A percentile compares a stretch with the other conserved stretches of the same genome.
Evolutionary conservation across 2,888 invertebrate species (phyloP).

Genomic region (Himalopsyche tibetana): DNA sequence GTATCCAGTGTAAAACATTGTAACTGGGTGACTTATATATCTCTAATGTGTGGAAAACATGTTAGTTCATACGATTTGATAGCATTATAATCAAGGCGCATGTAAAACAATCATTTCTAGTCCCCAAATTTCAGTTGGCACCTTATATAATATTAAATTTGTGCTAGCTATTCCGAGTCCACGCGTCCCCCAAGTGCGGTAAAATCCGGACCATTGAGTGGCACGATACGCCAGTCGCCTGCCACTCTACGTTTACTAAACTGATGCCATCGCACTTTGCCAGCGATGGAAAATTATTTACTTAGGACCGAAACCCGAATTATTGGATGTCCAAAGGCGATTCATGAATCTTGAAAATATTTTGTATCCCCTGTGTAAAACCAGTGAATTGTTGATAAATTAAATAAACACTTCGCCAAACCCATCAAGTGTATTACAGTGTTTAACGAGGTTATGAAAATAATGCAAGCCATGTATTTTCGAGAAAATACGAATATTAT

Average conservation of each 20-base stretch:
- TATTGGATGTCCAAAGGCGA: background rate
- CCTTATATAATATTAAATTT: slow-evolving; percentile 14
- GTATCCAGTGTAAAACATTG: background rate
- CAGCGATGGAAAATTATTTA: background rate
- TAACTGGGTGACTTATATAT: background rate
- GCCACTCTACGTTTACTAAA: background rate
- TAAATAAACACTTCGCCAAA: too few relatives aligned
- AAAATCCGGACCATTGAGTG: slow-evolving; percentile 22
- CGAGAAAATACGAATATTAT: too few relatives aligned
- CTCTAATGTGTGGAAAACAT: background rate
- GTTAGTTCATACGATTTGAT: background rate
- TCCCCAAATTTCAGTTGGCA: slow-evolving; percentile 4
- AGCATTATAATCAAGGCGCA: background rate
- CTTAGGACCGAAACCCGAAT: background rate
- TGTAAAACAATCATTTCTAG: slow-evolving; percentile 18
- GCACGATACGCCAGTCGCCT: background rate
- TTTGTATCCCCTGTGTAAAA: too few relatives aligned
- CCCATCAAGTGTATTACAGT: too few relatives aligned
- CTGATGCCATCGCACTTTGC: slow-evolving; percentile 6
- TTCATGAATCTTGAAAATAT: too few relatives aligned
- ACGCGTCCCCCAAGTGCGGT: slow-evolving; percentile 20
- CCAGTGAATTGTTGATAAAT: too few relatives aligned
- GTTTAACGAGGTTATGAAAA: too few relatives aligned
- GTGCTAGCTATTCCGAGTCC: background rate
- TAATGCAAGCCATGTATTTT: too few relatives aligned